Evolutionary conservation across 2,797 vertebrate species (phyloP).

Genomic region (Trachops cirrhosus): DNA sequence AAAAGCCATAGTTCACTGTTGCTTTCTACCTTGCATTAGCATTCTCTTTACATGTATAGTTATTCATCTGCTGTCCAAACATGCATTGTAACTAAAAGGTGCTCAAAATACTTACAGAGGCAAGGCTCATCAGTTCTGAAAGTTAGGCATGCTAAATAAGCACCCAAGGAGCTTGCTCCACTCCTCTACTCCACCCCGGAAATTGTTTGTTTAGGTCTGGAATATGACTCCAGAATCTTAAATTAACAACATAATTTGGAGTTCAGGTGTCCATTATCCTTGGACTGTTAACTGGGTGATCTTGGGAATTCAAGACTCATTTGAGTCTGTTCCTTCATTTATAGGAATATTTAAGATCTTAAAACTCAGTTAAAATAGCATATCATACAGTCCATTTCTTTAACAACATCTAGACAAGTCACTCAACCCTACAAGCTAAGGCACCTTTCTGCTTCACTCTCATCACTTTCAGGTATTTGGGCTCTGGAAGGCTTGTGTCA

Average conservation of each 20-base stretch:
- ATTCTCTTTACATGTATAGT: background rate
- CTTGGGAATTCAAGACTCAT: conserved; percentile 22
- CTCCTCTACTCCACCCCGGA: background rate
- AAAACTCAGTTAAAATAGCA: background rate
- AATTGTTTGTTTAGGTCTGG: background rate
- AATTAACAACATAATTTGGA: background rate
- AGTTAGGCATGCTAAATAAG: background rate
- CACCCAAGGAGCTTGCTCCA: background rate
- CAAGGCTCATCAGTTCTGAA: background rate
- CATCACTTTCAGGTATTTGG: background rate
- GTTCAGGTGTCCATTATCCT: background rate
- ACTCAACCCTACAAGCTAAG: background rate
- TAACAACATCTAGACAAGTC: background rate
- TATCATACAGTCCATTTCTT: background rate
- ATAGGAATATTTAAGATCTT: conserved; percentile 19
- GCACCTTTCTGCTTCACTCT: background rate
- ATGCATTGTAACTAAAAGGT: conserved; percentile 14
- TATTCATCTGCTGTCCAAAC: background rate
- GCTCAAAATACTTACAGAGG: background rate
- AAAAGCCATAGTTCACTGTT: background rate
- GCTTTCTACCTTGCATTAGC: background rate
- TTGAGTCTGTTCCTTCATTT: background rate
- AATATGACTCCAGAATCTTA: conserved; percentile 4
- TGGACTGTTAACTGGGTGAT: background rate
- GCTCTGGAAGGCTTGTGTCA: background rate